These are phyloP conservation scores for Imbricaverruca yamaguchii DNA, from an alignment of 2,888 invertebrate species.

Conservation along the genomic window DNA sequence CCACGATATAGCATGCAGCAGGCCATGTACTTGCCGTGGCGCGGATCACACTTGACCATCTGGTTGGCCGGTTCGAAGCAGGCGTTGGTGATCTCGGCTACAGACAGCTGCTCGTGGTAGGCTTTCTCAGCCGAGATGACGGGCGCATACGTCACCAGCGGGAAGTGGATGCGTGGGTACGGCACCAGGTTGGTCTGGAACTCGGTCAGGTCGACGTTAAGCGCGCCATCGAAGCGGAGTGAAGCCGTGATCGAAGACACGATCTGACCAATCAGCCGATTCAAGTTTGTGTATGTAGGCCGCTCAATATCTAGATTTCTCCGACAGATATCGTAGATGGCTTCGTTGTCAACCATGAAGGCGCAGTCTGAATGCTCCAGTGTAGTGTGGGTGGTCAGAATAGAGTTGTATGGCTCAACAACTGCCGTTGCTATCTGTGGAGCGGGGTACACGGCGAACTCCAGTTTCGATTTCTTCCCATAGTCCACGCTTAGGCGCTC, in stretches of 20 bases:
- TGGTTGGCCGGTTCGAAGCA: conserved; percentile 47
- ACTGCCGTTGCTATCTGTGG: conserved; percentile 67
- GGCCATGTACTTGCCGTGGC: conserved; percentile 46
- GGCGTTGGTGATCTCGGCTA: conserved; percentile 44
- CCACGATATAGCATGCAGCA: conserved; percentile 46
- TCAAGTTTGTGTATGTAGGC: conserved; percentile 70
- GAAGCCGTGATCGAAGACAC: conserved; percentile 45
- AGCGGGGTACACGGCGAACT: conserved; percentile 93
- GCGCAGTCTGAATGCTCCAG: conserved; percentile 50
- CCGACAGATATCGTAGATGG: conserved; percentile 71
- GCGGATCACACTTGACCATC: conserved; percentile 46
- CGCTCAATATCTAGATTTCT: conserved; percentile 63
- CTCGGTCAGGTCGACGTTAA: conserved; percentile 46
- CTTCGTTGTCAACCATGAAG: conserved; percentile 46
- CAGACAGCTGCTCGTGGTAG: conserved; percentile 38
- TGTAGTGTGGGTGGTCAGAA: conserved; percentile 85
- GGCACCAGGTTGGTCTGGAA: conserved; percentile 43
- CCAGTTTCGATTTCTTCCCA: conserved; percentile 90
- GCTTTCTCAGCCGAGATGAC: conserved; percentile 38
- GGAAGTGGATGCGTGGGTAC: conserved; percentile 51
- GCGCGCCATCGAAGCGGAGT: conserved; percentile 45
- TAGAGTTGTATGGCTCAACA: conserved; percentile 87
- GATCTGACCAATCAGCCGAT: conserved; percentile 41
- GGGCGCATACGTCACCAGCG: conserved; percentile 40
- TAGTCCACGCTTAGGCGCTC: conserved; percentile 92